These are phyloP conservation scores for Malthinus seriepunctatus DNA, from an alignment of 2,888 invertebrate genomes.

Conservation along the genomic window DNA sequence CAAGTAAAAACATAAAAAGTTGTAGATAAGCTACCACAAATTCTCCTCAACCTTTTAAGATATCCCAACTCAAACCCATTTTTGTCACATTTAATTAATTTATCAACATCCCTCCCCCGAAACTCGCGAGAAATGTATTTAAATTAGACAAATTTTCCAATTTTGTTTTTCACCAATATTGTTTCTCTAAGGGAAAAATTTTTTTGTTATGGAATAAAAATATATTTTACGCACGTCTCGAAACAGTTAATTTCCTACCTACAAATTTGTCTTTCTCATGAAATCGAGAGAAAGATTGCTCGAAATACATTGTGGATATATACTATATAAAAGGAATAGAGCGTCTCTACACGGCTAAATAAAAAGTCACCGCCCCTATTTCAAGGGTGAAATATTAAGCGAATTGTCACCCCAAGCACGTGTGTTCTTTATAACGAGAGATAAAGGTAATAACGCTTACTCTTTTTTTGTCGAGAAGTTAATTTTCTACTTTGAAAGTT, in stretches of 20 bases:
- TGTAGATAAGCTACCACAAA: no score
- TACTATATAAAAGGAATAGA: conserved; percentile 16
- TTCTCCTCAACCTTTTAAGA: no score
- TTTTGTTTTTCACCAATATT: no score
- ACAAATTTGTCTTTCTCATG: conserved; percentile 25
- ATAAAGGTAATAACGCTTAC: conserved; percentile 29
- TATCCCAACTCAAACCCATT: no score
- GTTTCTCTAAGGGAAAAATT: no score
- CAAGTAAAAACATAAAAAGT: no score
- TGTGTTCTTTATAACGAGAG: conserved; percentile 32
- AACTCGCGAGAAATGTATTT: no score
- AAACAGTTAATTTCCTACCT: conserved; percentile 44
- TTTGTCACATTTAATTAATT: no score
- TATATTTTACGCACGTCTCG: conserved; percentile 41
- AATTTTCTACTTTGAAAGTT: conserved; percentile 21
- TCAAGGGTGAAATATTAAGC: conserved; percentile 33
- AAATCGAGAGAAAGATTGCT: conserved; percentile 13
- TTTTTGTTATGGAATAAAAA: background rate
- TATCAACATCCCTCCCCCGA: no score
- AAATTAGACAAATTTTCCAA: no score
- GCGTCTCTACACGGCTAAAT: conserved; percentile 19
- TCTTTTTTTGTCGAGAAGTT: conserved; percentile 22
- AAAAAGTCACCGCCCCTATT: conserved; percentile 28
- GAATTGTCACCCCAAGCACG: conserved; percentile 33
- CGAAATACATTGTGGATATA: conserved; percentile 4